These are phyloP conservation scores for Gerris buenoi DNA, from an alignment of 1,140 invertebrate genomes.

Conservation along the genomic window DNA sequence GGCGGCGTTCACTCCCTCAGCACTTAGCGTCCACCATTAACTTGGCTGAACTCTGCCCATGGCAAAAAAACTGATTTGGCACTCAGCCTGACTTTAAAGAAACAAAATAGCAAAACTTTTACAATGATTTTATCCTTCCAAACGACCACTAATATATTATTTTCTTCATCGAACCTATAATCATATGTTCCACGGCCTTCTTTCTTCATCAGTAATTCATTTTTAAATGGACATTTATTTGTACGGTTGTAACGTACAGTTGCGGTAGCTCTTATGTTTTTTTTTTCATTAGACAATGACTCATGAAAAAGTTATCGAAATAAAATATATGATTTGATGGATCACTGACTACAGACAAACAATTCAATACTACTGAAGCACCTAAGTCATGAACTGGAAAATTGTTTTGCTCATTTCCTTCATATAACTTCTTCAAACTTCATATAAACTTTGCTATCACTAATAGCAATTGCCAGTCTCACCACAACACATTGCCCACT, in stretches of 20 bases:
- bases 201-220: slow-evolving; percentile 6
- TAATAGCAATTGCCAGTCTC: slow-evolving; percentile 12
- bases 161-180: slow-evolving; percentile 9
- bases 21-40: no score
- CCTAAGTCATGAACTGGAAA: slow-evolving; percentile 7
- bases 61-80: no score
- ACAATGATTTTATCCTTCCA: slow-evolving; percentile 20
- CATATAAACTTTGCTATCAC: no score
- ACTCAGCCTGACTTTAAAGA: no score
- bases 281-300: slow-evolving; percentile 11
- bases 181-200: slow-evolving; percentile 5
- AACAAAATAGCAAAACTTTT: no score
- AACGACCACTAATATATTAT: slow-evolving; percentile 8
- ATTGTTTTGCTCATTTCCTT: slow-evolving; percentile 10
- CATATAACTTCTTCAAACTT: slow-evolving; percentile 14
- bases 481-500: slow-evolving; percentile 20
- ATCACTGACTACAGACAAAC: slow-evolving; percentile 3
- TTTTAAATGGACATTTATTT: slow-evolving; percentile 10
- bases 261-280: slow-evolving; percentile 9
- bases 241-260: slow-evolving; percentile 9
- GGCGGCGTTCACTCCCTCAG: no score
- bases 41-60: no score
- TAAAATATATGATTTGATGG: slow-evolving; percentile 20
- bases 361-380: slow-evolving; percentile 11
- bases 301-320: slow-evolving; percentile 26